Conservation (phyloP, 1,140 invertebrate genomes). For the Caligus rogercresseyi region DNA sequence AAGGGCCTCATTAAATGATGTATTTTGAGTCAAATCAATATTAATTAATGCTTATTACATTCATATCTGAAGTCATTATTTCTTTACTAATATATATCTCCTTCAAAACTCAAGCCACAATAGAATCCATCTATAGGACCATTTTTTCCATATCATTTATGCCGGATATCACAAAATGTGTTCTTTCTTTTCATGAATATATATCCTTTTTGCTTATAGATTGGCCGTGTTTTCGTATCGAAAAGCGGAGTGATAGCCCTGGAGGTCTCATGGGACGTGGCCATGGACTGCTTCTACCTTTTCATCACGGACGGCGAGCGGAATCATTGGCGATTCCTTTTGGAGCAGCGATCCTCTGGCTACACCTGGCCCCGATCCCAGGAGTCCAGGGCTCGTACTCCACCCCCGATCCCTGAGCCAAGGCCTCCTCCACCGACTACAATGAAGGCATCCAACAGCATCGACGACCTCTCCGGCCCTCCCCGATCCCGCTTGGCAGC, state of each 20-base stretch:
- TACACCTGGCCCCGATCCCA: not conserved
- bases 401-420: not conserved
- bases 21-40: no score
- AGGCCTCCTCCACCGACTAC: not conserved
- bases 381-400: not conserved
- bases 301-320: not conserved
- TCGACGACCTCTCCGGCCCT: not conserved
- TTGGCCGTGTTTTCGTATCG: not conserved
- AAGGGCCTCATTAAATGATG: no score
- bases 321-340: constrained; percentile 1
- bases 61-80: no score
- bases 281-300: not conserved
- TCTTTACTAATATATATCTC: no score
- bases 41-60: no score
- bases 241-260: not conserved
- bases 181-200: not conserved
- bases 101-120: no score
- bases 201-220: constrained; percentile 4
- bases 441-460: not conserved
- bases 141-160: no score
- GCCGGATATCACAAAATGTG: no score
- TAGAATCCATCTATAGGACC: no score
- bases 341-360: constrained; percentile 12
- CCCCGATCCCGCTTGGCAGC: not conserved
- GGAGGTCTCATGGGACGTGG: not conserved